These are phyloP conservation scores for Magallana angulata DNA, from an alignment of 1,140 invertebrate genomes.

Conservation along the genomic window DNA sequence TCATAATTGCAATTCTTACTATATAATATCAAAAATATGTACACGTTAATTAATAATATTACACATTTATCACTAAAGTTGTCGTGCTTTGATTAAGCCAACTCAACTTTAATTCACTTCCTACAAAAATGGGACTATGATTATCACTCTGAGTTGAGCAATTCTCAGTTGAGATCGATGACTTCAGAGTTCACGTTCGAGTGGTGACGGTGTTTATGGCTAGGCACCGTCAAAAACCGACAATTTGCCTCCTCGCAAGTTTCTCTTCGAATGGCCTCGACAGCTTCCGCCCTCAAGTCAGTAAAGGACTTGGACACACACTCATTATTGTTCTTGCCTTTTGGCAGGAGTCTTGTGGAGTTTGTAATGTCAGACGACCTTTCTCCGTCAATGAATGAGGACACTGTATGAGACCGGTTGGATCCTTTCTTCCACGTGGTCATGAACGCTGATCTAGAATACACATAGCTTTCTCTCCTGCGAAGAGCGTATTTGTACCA, in stretches of 20 bases:
- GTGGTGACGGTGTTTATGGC: not conserved
- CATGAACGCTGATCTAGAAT: conserved; percentile 52
- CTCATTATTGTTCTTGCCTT: conserved; percentile 21
- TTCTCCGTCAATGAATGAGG: not conserved
- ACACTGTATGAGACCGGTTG: not conserved
- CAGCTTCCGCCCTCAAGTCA: not conserved
- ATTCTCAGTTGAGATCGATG: too few species aligned
- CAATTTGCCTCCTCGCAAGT: conserved; percentile 27
- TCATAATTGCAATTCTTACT: too few species aligned
- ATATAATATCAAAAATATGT: too few species aligned
- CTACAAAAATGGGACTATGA: too few species aligned
- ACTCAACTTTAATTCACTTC: too few species aligned
- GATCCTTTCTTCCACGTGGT: conserved; percentile 47
- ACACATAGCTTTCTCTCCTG: conserved; percentile 51
- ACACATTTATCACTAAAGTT: too few species aligned
- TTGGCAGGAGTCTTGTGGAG: not conserved
- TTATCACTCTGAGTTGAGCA: too few species aligned
- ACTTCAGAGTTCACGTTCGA: not conserved
- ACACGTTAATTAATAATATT: too few species aligned
- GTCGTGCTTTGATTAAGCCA: too few species aligned
- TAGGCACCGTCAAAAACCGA: conserved; percentile 25
- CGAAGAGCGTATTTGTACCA: conserved; percentile 59
- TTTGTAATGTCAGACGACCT: not conserved
- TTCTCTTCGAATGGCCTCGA: not conserved
- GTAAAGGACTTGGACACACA: not conserved